Base-by-base conservation (phyloP, 2,888 invertebrate species). In the Chrysotoxum bicinctum region DNA sequence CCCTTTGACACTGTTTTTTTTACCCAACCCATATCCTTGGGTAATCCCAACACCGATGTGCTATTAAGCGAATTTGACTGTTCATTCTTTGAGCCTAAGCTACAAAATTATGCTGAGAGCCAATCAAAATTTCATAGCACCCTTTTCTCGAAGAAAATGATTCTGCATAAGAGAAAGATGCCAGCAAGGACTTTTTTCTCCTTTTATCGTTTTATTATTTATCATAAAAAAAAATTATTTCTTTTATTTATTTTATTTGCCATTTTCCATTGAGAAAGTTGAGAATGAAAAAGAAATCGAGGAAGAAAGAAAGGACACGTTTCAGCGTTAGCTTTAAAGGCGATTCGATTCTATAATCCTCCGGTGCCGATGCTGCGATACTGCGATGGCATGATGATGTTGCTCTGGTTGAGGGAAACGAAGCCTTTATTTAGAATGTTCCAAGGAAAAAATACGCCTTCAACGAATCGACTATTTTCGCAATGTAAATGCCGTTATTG, bases 401-500 rank as follows among this genome's bases (percentile, higher is more conserved):
- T n/a, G n/a, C n/a, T 12, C 7, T 14, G 35, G 6, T 21, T 2
- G 14, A 14, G 12, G 12, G 23, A 2, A 50, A 12, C 14, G 50
- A 50, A 26, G 5, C 10, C 16, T 16, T 54, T 54, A 2, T 54
- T 30, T 88, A 90, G 87, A 91, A 90, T 54, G 89, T 88, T 58
- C 90, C 90, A 16, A 91, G 88, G 77, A 91, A 91, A 78, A 91
- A 90, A 87, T 91, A 91, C 1, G 90, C 89, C 81, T 91, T 91
- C 3, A 91, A 87, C 6, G 91, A 91, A 70, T 91, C 91, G 26
- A 90, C 89, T 80, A 91, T 91, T 64, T 89, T 88, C 62, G 89
- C 88, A 74, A 91, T 88, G 72, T 91, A 89, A 85, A 91, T 90
- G 52, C 91, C 89, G 68, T 91, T 90, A 79, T 90, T 90, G 86